phyloP scores from a whole-genome alignment of 2,113 vertebrate genomes.

The Urocitellus parryii region DNA sequence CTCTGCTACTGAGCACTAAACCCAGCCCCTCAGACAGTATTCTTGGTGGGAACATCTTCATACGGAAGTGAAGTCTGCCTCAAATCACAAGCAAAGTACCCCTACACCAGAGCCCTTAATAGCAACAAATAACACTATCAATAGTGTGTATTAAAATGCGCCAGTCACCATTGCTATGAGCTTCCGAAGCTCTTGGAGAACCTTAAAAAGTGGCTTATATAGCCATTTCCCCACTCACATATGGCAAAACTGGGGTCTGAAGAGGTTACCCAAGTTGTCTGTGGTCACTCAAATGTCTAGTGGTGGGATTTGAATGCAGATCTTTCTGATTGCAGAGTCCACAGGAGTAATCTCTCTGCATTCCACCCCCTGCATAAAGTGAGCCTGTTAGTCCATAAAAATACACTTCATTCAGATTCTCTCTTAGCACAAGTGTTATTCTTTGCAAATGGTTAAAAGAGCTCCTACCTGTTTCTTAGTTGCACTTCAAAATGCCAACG shows the following conservation, averaged over 20 bases:
- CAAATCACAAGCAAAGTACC: background rate
- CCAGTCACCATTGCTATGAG: background rate
- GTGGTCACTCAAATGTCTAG: background rate
- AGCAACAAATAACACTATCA: too few relatives aligned
- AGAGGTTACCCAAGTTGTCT: background rate
- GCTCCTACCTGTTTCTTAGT: background rate
- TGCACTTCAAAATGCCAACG: background rate
- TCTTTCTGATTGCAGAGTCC: background rate
- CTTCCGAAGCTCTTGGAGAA: accelerated
- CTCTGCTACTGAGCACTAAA: too few relatives aligned
- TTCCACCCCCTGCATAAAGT: background rate
- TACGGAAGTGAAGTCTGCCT: background rate
- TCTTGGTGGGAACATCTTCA: background rate
- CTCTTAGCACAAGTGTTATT: accelerated
- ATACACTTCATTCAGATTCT: background rate
- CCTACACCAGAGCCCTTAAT: too few relatives aligned
- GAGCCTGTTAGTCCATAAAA: accelerated
- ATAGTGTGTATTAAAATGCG: accelerated
- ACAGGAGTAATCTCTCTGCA: accelerated
- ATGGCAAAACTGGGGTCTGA: too few relatives aligned
- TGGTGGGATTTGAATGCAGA: background rate
- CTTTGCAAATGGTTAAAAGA: background rate
- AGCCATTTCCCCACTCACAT: accelerated
- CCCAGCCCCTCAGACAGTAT: too few relatives aligned
- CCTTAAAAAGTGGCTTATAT: background rate